Conservation (phyloP, 2,797 vertebrate species). For the Callimico goeldii region DNA sequence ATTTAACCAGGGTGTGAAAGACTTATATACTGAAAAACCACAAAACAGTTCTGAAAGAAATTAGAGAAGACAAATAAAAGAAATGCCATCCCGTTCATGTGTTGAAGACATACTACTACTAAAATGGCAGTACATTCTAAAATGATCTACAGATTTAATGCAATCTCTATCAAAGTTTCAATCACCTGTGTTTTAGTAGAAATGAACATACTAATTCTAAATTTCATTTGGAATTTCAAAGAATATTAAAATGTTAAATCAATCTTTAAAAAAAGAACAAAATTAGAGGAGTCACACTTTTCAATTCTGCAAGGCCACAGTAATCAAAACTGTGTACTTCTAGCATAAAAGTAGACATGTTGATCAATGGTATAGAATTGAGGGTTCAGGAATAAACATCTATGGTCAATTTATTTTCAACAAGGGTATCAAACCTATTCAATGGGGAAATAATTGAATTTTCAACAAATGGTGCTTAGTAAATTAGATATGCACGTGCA, state of each 20-base stretch:
- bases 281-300: not conserved
- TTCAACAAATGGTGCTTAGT: not conserved
- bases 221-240: not conserved
- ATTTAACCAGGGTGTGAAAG: not conserved
- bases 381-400: not conserved
- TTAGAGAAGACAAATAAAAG: not conserved
- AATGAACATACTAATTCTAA: not conserved
- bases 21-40: not conserved
- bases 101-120: not conserved
- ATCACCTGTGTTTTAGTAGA: not conserved
- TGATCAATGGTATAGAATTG: not conserved
- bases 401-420: not conserved
- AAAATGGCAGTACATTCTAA: not conserved
- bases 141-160: not conserved
- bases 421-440: not conserved
- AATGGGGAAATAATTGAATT: not conserved
- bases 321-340: not conserved
- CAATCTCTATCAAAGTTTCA: not conserved
- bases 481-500: not conserved
- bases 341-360: not conserved
- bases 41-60: not conserved
- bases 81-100: not conserved
- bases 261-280: not conserved
- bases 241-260: not conserved
- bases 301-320: not conserved